Base-by-base conservation (phyloP, 2,113 vertebrate species). In the Melanotaenia duboulayi region DNA sequence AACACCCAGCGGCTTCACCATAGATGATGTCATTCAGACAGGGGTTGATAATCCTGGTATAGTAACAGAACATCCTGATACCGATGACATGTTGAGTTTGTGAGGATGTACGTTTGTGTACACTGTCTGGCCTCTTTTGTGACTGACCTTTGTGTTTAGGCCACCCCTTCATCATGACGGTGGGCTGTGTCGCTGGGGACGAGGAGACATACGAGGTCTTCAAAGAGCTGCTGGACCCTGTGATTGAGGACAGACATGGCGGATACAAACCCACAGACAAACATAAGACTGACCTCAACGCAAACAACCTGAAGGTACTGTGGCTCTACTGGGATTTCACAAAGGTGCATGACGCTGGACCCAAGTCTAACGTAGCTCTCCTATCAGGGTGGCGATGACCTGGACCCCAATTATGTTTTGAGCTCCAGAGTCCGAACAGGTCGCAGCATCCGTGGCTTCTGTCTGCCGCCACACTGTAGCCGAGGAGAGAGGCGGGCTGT, bases 361-460 rank as follows among this genome's bases (percentile, higher is more conserved):
- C 19, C 1, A 4, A 40, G 1, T 9, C 63, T 71, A 51, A 85
- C 32, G 0, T 23, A 20, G n/a, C 20, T 60, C 4, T 13, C 32
- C 16, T 40, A n/a, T 46, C 2, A 99, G 98, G 97, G 98, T 23
- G 97, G 98, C 0, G 96, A 99, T 49, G 98, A 99, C 75, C 94
- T 99, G 74, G 98, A 99, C 83, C 91, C 97, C 49, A 95, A 96
- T 78, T 99, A 99, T 0, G 98, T 99, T 77, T 92, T 98, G 39
- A 99, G 97, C 85, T 97, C 97, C 78, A 94, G 97, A n/a, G 97
- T 99, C 61, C 93, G 98, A 82, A 99, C 98, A 0, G 98, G 98
- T 19, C 95, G 98, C 81, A 99, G 98, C 90, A 78, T 99, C 86
- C 95, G 96, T 9, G 96, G 97, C 2, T 98, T 97, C 92, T 96